Evolutionary conservation across 1,140 invertebrate genomes (phyloP).

Genomic region (Drosophila obscura): DNA sequence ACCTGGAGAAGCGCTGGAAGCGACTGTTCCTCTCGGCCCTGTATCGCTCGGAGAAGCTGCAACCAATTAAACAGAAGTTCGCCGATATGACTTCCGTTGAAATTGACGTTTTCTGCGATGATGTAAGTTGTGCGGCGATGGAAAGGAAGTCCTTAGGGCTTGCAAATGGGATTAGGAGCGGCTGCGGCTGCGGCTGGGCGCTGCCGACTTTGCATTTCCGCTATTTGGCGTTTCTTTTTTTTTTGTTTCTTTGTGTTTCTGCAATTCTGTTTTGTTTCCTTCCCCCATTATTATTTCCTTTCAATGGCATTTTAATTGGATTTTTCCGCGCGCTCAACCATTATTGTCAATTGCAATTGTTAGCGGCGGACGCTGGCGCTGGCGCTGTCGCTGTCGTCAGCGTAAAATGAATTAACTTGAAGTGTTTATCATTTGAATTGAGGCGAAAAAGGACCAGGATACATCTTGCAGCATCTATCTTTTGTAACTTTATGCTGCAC

Average conservation of each 20-base stretch:
- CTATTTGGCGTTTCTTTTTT: slow-evolving; percentile 60
- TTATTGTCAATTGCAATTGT: slow-evolving; percentile 84
- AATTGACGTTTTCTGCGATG: slow-evolving; percentile 88
- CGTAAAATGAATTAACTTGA: slow-evolving; percentile 83
- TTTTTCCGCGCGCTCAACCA: slow-evolving; percentile 80
- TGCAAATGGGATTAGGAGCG: slow-evolving; percentile 11
- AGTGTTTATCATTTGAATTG: slow-evolving; percentile 84
- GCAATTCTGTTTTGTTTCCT: slow-evolving; percentile 80
- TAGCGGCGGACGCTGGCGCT: slow-evolving; percentile 33
- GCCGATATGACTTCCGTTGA: slow-evolving; percentile 89
- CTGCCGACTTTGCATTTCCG: slow-evolving; percentile 68
- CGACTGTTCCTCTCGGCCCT: slow-evolving; percentile 87
- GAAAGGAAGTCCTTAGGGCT: slow-evolving; percentile 11
- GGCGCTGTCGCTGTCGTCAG: slow-evolving; percentile 45
- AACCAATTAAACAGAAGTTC: slow-evolving; percentile 91
- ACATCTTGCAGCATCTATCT: slow-evolving; percentile 20
- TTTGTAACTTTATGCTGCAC: slow-evolving; percentile 30
- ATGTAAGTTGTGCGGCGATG: slow-evolving; percentile 79
- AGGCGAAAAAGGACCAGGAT: slow-evolving; percentile 24
- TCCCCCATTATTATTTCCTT: slow-evolving; percentile 79
- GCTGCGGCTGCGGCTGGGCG: slow-evolving; percentile 1
- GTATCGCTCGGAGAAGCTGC: slow-evolving; percentile 88
- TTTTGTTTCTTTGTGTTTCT: slow-evolving; percentile 32
- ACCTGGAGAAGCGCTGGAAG: slow-evolving; percentile 88
- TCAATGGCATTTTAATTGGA: slow-evolving; percentile 84